Percentiles rank a stretch among this genome's conserved stretches.
These are phyloP conservation scores for Leptarthrus brevirostris DNA, from an alignment of 2,888 invertebrate species.

Conservation along the genomic window DNA sequence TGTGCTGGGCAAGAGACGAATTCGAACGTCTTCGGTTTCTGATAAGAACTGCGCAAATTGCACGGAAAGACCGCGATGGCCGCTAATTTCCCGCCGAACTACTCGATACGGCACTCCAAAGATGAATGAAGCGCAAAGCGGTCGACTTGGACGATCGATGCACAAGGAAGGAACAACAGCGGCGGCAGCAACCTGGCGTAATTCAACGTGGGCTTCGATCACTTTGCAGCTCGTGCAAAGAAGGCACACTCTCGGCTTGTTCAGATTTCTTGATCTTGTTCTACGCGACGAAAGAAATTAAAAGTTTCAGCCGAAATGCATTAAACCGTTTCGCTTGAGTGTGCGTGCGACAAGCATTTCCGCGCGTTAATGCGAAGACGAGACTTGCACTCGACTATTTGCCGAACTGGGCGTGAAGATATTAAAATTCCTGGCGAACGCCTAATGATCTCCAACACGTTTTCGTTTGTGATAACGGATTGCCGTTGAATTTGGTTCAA, in stretches of 20 bases:
- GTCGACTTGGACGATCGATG: conserved; percentile 16
- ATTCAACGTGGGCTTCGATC: conserved; percentile 40
- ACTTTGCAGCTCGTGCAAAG: not conserved
- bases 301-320: conserved; percentile 34
- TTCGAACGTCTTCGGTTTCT: not conserved
- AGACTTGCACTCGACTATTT: not conserved
- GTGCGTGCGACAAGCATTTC: conserved; percentile 17
- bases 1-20: not conserved
- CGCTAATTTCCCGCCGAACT: conserved; percentile 29
- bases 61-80: conserved; percentile 12
- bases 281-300: conserved; percentile 15
- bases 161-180: not conserved
- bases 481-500: no score
- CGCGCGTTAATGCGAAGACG: not conserved
- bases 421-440: not conserved
- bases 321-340: not conserved
- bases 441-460: no score
- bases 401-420: not conserved
- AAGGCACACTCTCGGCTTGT: not conserved
- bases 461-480: no score
- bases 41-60: no score
- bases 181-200: not conserved
- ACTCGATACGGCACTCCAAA: conserved; percentile 28
- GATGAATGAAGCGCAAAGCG: conserved; percentile 31
- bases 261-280: conserved; percentile 12